Base-by-base conservation (phyloP, 2,888 invertebrate species). In the Brachycybe producta region DNA sequence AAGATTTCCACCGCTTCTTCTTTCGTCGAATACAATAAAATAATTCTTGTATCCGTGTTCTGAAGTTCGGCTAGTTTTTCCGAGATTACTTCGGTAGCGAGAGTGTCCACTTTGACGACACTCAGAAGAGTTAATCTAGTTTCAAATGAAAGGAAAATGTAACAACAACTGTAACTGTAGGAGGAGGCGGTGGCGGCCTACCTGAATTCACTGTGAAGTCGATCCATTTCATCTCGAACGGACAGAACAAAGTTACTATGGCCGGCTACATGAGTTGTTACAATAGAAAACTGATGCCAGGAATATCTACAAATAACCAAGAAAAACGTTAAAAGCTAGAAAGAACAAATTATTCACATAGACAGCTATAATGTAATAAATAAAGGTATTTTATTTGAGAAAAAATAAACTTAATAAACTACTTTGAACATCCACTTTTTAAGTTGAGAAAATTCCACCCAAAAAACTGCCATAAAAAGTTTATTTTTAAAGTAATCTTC, bases 231-330 rank as follows among this genome's bases (percentile, higher is more conserved):
- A 67, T 90, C 88, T 51, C 90, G 74, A 52, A 92, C 84, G 47
- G 91, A 88, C 69, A 91, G 90, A 59, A 92, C 85, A 70, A 94
- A 94, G 68, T 92, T 91, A 65, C 88, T 87, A 68, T 92, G 87
- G 2, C 94, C 92, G 52, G 91, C 90, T 63, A 69, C 67, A 3
- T 86, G 83, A 54, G 88, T 87, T 42, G 90, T 90, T 55, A 94
- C 87, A 57, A 94, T 84, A 59, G 88, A 84, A 70, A 92, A 91
- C 67, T 90, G 86, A 65, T 88, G 87, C 92, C 92, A 92, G 70
- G 88, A 88, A 74, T 95, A 95, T 27, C 53, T 53, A 24, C n/a
- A 48, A 30, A 13, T 5, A 27, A 45, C 5, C 35, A 15, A n/a
- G 15, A 41, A 41, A 13, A 41, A 34, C 11, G 23, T 32, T 21